These are phyloP conservation scores for Strix uralensis DNA, from an alignment of 2,113 vertebrate genomes.

Conservation along the genomic window DNA sequence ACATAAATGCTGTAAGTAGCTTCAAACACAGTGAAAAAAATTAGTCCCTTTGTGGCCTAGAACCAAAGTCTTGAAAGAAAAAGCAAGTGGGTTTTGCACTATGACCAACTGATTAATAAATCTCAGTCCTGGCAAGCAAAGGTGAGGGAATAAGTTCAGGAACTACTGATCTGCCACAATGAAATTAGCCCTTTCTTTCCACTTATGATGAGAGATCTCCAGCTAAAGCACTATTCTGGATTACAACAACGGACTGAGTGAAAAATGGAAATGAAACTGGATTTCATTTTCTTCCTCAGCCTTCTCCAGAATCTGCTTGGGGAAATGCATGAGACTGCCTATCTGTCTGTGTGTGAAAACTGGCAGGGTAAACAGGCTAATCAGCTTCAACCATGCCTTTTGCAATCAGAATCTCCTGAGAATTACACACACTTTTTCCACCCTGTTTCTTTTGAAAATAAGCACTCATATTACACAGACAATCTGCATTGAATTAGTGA, in stretches of 20 bases:
- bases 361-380: slow-evolving; percentile 20
- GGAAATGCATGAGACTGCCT: not conserved
- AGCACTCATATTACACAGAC: not conserved
- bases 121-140: not conserved
- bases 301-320: not conserved
- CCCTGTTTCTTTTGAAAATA: slow-evolving; percentile 37
- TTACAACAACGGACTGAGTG: not conserved
- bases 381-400: slow-evolving; percentile 25
- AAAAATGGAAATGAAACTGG: not conserved
- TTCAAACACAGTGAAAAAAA: not conserved
- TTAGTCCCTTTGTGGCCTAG: not conserved
- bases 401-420: slow-evolving; percentile 27
- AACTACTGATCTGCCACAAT: not conserved
- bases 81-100: not conserved
- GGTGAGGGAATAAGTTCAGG: not conserved
- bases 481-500: slow-evolving; percentile 12
- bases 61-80: not conserved
- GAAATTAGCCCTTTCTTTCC: not conserved
- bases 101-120: not conserved
- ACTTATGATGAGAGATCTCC: not conserved
- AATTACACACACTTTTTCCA: not conserved
- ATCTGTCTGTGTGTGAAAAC: not conserved
- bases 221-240: not conserved
- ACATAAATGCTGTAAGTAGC: not conserved
- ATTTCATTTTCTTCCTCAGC: not conserved